Conservation (phyloP, 1,140 invertebrate species). For the Adelges cooleyi region DNA sequence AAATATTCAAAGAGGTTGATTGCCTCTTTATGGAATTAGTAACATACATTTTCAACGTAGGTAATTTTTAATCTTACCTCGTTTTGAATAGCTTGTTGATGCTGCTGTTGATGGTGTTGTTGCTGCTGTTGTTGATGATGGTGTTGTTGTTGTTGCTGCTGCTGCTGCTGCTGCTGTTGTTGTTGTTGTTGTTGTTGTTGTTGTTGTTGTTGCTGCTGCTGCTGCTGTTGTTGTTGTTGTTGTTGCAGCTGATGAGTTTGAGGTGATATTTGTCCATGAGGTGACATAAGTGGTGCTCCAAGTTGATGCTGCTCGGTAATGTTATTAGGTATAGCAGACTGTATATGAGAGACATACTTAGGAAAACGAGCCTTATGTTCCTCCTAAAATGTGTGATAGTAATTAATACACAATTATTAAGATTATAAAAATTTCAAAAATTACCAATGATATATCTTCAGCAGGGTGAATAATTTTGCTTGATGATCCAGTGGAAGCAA, state of each 20-base stretch:
- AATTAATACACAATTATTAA: no score
- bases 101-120: slow-evolving; percentile 24
- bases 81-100: slow-evolving; percentile 28
- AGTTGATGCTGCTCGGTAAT: slow-evolving; percentile 38
- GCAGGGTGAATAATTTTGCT: slow-evolving; percentile 89
- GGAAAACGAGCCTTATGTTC: slow-evolving; percentile 65
- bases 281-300: slow-evolving; percentile 34
- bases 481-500: slow-evolving; percentile 66
- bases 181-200: not conserved
- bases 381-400: slow-evolving; percentile 47
- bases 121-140: slow-evolving; percentile 24
- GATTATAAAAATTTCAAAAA: no score
- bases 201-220: slow-evolving; percentile 35
- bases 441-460: slow-evolving; percentile 78
- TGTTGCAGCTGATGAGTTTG: slow-evolving; percentile 19
- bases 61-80: slow-evolving; percentile 18
- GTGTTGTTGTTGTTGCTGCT: no score
- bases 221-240: slow-evolving; percentile 2
- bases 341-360: slow-evolving; percentile 53
- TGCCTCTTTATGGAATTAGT: slow-evolving; percentile 8
- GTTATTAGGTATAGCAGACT: slow-evolving; percentile 33
- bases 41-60: not conserved
- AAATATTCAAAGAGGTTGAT: slow-evolving; percentile 3
- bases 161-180: slow-evolving; percentile 8
- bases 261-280: slow-evolving; percentile 18